Conservation (phyloP, 2,113 vertebrate genomes). For the Ginglymostoma cirratum region DNA sequence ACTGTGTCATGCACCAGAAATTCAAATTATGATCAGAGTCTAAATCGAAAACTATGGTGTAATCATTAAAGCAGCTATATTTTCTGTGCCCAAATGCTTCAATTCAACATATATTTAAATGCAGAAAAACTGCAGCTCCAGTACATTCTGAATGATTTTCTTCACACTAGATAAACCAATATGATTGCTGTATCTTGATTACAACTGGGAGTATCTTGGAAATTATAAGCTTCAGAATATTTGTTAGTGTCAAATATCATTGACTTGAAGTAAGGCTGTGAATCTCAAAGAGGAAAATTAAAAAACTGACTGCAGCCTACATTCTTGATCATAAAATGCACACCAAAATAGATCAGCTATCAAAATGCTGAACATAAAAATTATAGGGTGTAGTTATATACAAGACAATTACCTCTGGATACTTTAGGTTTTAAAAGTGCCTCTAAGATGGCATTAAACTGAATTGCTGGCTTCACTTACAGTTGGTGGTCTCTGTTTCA, state of each 20-base stretch:
- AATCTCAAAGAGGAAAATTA: neutral
- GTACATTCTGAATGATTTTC: neutral
- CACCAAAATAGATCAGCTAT: neutral
- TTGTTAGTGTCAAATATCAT: neutral
- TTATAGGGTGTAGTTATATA: neutral
- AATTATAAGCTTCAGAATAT: neutral
- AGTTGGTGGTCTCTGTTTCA: neutral
- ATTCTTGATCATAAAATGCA: neutral
- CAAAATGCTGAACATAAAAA: neutral
- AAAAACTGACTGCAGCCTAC: neutral
- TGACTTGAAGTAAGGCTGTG: neutral
- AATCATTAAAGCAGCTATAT: neutral
- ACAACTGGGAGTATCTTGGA: neutral
- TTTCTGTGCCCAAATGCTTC: neutral
- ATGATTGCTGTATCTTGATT: neutral
- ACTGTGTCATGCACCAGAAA: neutral
- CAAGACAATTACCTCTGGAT: neutral
- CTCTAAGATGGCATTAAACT: neutral
- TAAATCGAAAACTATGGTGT: neutral
- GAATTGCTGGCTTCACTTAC: neutral
- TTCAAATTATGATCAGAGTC: neutral
- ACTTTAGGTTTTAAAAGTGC: neutral
- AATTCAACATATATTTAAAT: constrained; percentile 23
- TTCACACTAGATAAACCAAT: neutral
- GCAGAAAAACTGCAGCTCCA: neutral